Percentiles rank a stretch among this genome's conserved stretches.
Evolutionary conservation across 2,888 invertebrate species (phyloP).

Genomic region (Pollenia labialis): DNA sequence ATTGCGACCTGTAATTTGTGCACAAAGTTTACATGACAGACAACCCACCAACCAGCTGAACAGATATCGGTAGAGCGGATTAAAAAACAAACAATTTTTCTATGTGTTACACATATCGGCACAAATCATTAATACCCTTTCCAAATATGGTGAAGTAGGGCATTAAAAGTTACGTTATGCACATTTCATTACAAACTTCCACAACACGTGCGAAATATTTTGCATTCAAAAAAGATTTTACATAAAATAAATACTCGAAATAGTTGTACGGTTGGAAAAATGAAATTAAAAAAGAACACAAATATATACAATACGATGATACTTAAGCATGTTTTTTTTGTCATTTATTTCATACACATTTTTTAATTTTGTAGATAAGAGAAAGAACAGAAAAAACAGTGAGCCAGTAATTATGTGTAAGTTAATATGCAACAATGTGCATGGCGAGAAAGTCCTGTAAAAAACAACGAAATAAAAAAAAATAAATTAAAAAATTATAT

Average conservation of each 20-base stretch:
- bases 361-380: background rate
- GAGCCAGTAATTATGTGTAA: slow-evolving; percentile 37
- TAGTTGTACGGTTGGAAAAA: slow-evolving; percentile 22
- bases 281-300: slow-evolving; percentile 10
- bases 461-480: slow-evolving; percentile 6
- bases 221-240: slow-evolving; percentile 26
- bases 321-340: background rate
- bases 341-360: background rate
- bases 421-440: slow-evolving; percentile 41
- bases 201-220: slow-evolving; percentile 23
- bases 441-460: slow-evolving; percentile 24
- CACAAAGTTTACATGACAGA: no score
- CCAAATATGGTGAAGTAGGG: no score
- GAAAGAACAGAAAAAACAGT: background rate
- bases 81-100: no score
- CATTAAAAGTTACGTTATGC: no score
- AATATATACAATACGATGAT: background rate
- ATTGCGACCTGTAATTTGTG: no score
- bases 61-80: no score
- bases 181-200: background rate
- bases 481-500: slow-evolving; percentile 1
- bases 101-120: no score
- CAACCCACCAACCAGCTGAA: no score
- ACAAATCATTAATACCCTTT: no score
- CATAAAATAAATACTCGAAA: slow-evolving; percentile 44